Percentiles rank a stretch among this genome's conserved stretches.
Evolutionary conservation across 2,113 vertebrate genomes (phyloP).

Genomic region (Saccopteryx bilineata): DNA sequence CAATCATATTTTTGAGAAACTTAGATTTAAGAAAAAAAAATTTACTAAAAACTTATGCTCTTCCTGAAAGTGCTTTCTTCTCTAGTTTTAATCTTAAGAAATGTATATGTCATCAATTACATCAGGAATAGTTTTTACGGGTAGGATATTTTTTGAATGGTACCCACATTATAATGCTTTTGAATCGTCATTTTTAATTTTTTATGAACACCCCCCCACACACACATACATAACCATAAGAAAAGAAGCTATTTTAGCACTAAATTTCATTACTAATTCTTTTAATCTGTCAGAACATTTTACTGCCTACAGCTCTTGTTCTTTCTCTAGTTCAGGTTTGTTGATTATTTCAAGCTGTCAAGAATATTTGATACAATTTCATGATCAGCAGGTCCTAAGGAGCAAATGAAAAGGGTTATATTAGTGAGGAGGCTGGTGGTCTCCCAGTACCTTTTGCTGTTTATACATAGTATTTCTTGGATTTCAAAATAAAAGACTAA

Average conservation of each 20-base stretch:
- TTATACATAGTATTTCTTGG: background rate
- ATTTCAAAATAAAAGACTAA: slow-evolving; percentile 55
- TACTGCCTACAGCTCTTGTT: slow-evolving; percentile 29
- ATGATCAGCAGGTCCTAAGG: slow-evolving; percentile 37
- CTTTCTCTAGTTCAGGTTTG: slow-evolving; percentile 31
- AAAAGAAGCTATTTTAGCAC: background rate
- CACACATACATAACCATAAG: background rate
- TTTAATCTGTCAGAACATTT: slow-evolving; percentile 51
- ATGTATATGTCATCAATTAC: background rate
- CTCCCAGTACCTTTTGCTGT: background rate
- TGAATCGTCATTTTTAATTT: background rate
- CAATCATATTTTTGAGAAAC: background rate
- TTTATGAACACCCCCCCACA: no score
- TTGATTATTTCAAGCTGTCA: slow-evolving; percentile 76
- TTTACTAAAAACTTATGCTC: background rate
- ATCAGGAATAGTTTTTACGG: background rate
- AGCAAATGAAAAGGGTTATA: slow-evolving; percentile 59
- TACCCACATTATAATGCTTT: background rate
- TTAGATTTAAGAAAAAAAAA: background rate
- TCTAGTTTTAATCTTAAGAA: background rate
- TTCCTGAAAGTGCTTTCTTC: background rate
- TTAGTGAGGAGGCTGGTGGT: background rate
- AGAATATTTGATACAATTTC: slow-evolving; percentile 69
- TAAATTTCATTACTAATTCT: slow-evolving; percentile 37
- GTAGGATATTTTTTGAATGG: background rate